These are phyloP conservation scores for Sphecodes monilicornis DNA, from an alignment of 2,888 invertebrate species.

Conservation along the genomic window DNA sequence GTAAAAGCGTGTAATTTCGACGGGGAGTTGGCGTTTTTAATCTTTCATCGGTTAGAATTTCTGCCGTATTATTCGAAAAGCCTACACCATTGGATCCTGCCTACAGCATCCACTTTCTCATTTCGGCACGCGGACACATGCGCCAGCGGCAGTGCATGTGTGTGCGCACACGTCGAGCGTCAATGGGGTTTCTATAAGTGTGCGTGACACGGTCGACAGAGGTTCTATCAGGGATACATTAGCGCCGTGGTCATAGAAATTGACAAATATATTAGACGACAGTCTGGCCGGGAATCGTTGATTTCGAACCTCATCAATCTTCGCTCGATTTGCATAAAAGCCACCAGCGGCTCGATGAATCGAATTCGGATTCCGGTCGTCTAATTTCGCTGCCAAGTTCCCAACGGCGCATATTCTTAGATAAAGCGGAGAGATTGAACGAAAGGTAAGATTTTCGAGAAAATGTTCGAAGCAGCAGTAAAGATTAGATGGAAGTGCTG, in stretches of 20 bases:
- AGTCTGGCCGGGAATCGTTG: not conserved
- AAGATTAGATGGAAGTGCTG: not conserved
- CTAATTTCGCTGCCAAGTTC: not conserved
- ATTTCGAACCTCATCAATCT: constrained; percentile 11
- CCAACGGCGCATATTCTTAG: not conserved
- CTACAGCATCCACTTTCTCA: constrained; percentile 73
- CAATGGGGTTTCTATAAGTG: constrained; percentile 12
- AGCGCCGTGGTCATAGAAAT: not conserved
- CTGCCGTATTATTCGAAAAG: constrained; percentile 31
- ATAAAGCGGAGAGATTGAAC: not conserved
- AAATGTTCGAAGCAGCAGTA: not conserved
- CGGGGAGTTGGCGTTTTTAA: not conserved
- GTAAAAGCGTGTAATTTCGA: not conserved
- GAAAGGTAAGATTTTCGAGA: not conserved
- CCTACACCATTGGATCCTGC: constrained; percentile 70
- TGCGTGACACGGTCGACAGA: not conserved
- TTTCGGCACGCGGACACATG: constrained; percentile 33
- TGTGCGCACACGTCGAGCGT: constrained; percentile 7
- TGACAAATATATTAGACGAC: not conserved
- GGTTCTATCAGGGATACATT: constrained; percentile 1
- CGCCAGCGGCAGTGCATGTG: not conserved
- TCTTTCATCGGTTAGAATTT: not conserved
- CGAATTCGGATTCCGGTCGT: not conserved
- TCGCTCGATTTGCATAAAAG: not conserved
- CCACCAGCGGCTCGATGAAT: not conserved